Evolutionary conservation across 2,888 invertebrate genomes (phyloP), one percentile per base, ranked within the genome.

Genomic region (Taenaris catops): DNA sequence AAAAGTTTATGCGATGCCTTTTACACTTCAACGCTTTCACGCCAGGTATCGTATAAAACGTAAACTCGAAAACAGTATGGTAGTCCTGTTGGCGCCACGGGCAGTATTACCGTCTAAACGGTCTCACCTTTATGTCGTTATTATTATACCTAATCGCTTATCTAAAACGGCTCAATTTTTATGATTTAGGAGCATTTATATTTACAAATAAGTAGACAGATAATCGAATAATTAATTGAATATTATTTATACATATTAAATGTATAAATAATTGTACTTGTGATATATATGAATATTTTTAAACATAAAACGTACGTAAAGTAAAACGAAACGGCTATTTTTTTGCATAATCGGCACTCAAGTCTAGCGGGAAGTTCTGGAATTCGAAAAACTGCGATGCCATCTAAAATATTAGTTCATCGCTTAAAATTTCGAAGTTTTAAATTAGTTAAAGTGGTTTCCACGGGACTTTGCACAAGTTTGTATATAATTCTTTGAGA

Each of bases 401-500:
- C 25, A 33, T 36, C 35, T 36, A 36, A 43, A 43, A 43, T 43
- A 39, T 39, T 36, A 43, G 35, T 39, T 39, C 39, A 25, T 17
- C 34, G 28, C 7, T 38, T 38, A 12, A 27, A 31, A 32, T 26
- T 42, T 26, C 5, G 11, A 38, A 34, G 10, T 36, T 43, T 39
- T 20, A 33, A 39, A 36, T 39, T 35, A 38, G 28, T 38, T 38
- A 7, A 24, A 19, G 25, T 33, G 25, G 28, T 39, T 34, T 28
- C 8, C 14, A 12, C 9, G 9, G 28, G 36, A 26, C 19, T 25
- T 14, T 25, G 18, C 8, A 8, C 5, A 19, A 20, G 33, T 38
- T 25, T 27, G n/a, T n/a, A n/a, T n/a, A n/a, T n/a, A n/a, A n/a
- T n/a, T n/a, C n/a, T n/a, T n/a, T n/a, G n/a, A n/a, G n/a, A n/a